phyloP scores from a whole-genome alignment of 2,113 vertebrate species.

The Microtus oregoni region DNA sequence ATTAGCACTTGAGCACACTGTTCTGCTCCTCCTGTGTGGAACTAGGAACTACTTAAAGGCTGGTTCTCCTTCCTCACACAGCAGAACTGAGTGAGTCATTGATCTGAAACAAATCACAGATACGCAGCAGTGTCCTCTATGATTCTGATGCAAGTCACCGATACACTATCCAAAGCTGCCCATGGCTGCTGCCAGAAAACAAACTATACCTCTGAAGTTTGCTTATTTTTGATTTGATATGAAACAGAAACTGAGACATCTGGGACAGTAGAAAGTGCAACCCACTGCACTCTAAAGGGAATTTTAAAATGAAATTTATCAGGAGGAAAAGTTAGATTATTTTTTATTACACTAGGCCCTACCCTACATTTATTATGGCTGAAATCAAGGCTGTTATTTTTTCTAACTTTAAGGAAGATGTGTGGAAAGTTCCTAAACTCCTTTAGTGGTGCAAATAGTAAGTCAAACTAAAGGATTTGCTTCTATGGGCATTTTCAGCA shows the following conservation, averaged over 20 bases:
- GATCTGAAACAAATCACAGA: not conserved
- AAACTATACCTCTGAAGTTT: not conserved
- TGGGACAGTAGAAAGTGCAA: not conserved
- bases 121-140: not conserved
- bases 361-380: not conserved
- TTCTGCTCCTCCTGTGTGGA: not conserved
- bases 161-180: not conserved
- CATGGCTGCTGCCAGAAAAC: not conserved
- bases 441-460: not conserved
- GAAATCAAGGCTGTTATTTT: not conserved
- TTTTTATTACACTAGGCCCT: not conserved
- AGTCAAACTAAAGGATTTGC: not conserved
- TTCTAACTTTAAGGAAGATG: not conserved
- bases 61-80: not conserved
- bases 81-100: not conserved
- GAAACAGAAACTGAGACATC: not conserved
- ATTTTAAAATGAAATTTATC: conserved; percentile 11
- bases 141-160: not conserved
- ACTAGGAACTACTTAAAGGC: not conserved
- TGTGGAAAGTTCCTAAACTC: not conserved
- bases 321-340: not conserved
- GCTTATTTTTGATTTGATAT: not conserved
- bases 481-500: not conserved
- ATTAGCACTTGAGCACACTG: not conserved
- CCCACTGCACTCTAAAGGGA: not conserved